phyloP scores from a whole-genome alignment of 1,140 invertebrate species.

The Eubasilissa regina region DNA sequence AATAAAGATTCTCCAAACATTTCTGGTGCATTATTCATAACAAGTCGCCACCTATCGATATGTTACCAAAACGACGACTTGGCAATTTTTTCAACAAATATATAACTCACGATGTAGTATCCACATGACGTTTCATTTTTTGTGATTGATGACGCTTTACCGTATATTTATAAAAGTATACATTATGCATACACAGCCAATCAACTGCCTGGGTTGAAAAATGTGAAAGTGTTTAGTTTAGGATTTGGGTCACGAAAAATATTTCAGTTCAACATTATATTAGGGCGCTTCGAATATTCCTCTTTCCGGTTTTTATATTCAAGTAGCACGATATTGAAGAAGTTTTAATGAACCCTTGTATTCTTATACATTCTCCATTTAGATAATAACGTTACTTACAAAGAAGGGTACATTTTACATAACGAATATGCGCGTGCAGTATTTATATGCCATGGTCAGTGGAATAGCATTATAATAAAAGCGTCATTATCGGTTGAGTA shows the following conservation, averaged over 20 bases:
- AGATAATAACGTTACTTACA: too few species aligned
- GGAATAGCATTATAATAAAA: too few species aligned
- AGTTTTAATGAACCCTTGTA: too few species aligned
- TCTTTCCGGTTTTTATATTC: too few species aligned
- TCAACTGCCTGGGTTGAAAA: neutral
- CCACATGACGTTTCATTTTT: constrained; percentile 14
- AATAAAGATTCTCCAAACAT: constrained; percentile 6
- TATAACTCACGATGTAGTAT: constrained; percentile 1
- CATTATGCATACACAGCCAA: neutral
- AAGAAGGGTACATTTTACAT: too few species aligned
- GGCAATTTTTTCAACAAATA: constrained; percentile 10
- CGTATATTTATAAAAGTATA: constrained; percentile 2
- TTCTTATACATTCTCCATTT: too few species aligned
- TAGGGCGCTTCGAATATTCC: too few species aligned
- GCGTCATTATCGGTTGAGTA: too few species aligned
- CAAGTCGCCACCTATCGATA: constrained; percentile 3
- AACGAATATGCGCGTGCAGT: too few species aligned
- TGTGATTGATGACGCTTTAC: constrained; percentile 27
- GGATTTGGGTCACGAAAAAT: neutral
- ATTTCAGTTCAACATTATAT: too few species aligned
- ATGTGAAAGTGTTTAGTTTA: neutral
- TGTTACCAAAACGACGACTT: neutral
- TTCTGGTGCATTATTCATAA: constrained; percentile 3
- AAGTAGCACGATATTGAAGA: too few species aligned
- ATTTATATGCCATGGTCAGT: too few species aligned